Evolutionary conservation across 1,140 invertebrate species (phyloP).

Genomic region (Maconellicoccus hirsutus): DNA sequence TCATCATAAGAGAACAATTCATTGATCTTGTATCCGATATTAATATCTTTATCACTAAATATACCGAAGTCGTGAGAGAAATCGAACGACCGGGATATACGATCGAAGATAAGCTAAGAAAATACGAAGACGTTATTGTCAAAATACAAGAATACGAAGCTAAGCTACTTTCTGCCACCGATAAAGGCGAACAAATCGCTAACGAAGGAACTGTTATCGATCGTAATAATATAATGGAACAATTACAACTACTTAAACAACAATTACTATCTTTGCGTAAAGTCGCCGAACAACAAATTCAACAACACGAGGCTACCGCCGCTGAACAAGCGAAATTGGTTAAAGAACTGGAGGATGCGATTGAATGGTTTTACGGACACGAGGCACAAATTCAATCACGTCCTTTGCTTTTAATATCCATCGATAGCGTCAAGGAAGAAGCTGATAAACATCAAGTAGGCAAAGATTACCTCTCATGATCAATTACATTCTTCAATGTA

Average conservation of each 20-base stretch:
- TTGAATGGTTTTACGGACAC: conserved; percentile 74
- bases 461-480: conserved; percentile 23
- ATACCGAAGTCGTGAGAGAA: conserved; percentile 69
- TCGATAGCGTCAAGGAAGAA: conserved; percentile 67
- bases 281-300: conserved; percentile 68
- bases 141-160: conserved; percentile 83
- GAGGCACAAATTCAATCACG: conserved; percentile 70
- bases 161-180: conserved; percentile 66
- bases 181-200: conserved; percentile 84
- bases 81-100: conserved; percentile 69
- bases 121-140: conserved; percentile 67
- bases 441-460: conserved; percentile 60
- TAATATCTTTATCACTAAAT: conserved; percentile 71
- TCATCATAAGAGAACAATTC: conserved; percentile 75
- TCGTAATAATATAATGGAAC: conserved; percentile 72
- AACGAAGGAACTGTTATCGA: conserved; percentile 75
- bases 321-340: conserved; percentile 73
- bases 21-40: conserved; percentile 75
- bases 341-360: conserved; percentile 62
- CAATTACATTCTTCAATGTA: not conserved
- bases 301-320: conserved; percentile 75
- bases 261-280: conserved; percentile 45
- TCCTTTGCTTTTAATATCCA: conserved; percentile 63
- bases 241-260: conserved; percentile 74
- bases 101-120: conserved; percentile 74